A percentile compares a stretch with the other conserved stretches of the same genome.
Conservation (phyloP, 2,113 vertebrate genomes). For the Trematomus loennbergii region DNA sequence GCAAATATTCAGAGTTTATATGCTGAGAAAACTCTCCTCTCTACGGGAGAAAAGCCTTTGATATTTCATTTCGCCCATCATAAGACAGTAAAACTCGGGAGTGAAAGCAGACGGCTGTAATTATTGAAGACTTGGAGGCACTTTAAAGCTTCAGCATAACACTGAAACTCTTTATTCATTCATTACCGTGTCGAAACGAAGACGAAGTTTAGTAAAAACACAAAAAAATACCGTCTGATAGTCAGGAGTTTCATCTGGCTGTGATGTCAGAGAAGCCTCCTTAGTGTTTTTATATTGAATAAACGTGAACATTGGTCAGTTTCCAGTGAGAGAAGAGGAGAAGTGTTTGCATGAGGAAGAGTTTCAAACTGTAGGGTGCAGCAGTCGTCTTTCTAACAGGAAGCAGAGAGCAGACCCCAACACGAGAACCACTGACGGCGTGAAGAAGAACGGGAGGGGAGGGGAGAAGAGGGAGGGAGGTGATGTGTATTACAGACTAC, state of each 20-base stretch:
- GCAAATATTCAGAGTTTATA: constrained; percentile 23
- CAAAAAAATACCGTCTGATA: constrained; percentile 4
- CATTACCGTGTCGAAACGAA: constrained; percentile 8
- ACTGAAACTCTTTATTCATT: constrained; percentile 3
- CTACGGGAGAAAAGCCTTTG: constrained; percentile 37
- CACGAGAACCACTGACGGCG: constrained; percentile 34
- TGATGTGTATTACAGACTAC: constrained; percentile 78
- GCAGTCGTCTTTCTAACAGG: constrained; percentile 95
- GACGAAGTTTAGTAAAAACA: background rate
- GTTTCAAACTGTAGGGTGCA: constrained; percentile 99
- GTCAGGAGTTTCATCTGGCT: background rate
- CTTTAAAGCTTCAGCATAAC: constrained; percentile 39
- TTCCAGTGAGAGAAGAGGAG: background rate
- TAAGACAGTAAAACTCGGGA: constrained; percentile 27
- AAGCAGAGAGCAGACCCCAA: constrained; percentile 46
- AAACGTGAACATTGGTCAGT: background rate
- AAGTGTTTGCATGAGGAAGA: constrained; percentile 78
- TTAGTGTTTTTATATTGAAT: background rate
- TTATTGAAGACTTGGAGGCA: constrained; percentile 49
- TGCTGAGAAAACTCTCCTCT: constrained; percentile 27
- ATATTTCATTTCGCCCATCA: constrained; percentile 53
- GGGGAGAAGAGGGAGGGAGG: background rate
- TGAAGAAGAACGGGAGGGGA: constrained; percentile 24
- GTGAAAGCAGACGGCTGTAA: constrained; percentile 24
- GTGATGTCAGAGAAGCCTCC: background rate